Percentiles rank a stretch among this genome's conserved stretches.
Evolutionary conservation across 2,888 invertebrate genomes (phyloP).

Genomic region (Caenorhabditis sp.): DNA sequence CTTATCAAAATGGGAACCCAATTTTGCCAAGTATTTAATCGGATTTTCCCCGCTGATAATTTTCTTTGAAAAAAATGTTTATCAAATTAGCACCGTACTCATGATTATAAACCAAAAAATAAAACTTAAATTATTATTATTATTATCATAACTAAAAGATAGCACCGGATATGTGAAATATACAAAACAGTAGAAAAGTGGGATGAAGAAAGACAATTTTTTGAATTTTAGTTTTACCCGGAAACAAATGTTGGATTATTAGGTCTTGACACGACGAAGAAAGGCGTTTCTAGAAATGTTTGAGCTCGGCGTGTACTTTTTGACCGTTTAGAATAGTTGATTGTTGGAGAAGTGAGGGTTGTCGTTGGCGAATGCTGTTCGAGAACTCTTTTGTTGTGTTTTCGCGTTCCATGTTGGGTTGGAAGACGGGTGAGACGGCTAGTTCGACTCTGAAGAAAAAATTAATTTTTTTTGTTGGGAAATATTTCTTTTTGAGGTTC

Average conservation of each 20-base stretch:
- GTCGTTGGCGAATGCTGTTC: conserved; percentile 40
- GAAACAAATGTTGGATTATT: too few species aligned
- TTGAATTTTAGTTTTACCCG: neutral
- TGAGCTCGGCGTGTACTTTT: conserved; percentile 2
- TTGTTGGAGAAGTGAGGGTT: neutral
- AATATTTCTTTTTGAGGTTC: neutral
- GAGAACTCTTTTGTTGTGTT: conserved; percentile 43
- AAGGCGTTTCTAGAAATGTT: neutral
- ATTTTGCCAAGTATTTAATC: neutral
- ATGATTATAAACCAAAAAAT: neutral
- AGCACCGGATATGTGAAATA: too few species aligned
- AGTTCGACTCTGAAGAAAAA: conserved; percentile 19
- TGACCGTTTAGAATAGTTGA: neutral
- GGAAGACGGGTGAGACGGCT: conserved; percentile 17
- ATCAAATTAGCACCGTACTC: neutral
- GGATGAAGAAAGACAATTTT: neutral
- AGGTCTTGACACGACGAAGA: too few species aligned
- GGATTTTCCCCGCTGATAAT: neutral
- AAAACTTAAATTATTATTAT: neutral
- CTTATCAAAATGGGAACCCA: neutral
- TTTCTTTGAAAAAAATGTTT: neutral
- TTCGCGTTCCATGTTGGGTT: conserved; percentile 22
- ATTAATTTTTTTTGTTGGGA: neutral
- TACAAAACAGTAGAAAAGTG: neutral
- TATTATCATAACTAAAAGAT: too few species aligned